phyloP scores from a whole-genome alignment of 2,797 vertebrate genomes.

The Alectoris magna region DNA sequence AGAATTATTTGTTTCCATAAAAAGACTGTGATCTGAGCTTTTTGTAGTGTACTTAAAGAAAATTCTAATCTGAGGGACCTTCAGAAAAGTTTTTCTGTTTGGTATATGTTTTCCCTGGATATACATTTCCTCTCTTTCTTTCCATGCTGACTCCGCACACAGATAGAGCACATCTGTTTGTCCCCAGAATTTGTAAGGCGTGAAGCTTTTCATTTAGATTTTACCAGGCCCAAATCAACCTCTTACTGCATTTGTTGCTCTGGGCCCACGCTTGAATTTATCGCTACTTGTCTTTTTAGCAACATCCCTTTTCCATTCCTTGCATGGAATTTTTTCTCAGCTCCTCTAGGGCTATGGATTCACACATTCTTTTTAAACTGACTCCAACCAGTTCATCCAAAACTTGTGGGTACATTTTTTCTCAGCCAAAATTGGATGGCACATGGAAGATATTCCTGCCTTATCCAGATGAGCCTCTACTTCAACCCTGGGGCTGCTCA shows the following conservation, averaged over 20 bases:
- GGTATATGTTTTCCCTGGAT: neutral
- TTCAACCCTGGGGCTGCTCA: neutral
- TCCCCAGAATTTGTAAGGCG: neutral
- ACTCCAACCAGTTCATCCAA: neutral
- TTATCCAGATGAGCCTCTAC: neutral
- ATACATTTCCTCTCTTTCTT: neutral
- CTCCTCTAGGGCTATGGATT: neutral
- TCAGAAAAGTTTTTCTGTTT: neutral
- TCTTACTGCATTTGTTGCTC: neutral
- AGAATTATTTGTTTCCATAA: neutral
- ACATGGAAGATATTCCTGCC: neutral
- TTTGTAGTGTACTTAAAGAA: neutral
- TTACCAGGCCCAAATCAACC: neutral
- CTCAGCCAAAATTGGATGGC: neutral
- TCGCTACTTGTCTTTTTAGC: neutral
- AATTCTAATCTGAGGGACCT: neutral
- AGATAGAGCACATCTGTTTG: neutral
- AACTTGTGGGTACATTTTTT: neutral
- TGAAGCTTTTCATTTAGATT: neutral
- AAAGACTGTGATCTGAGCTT: neutral
- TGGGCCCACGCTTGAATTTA: neutral
- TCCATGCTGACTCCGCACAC: neutral
- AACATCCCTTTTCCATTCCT: neutral
- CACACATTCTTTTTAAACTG: neutral
- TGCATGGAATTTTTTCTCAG: accelerated